Evolutionary conservation across 2,113 vertebrate genomes (phyloP).

Genomic region (Origma solitaria): DNA sequence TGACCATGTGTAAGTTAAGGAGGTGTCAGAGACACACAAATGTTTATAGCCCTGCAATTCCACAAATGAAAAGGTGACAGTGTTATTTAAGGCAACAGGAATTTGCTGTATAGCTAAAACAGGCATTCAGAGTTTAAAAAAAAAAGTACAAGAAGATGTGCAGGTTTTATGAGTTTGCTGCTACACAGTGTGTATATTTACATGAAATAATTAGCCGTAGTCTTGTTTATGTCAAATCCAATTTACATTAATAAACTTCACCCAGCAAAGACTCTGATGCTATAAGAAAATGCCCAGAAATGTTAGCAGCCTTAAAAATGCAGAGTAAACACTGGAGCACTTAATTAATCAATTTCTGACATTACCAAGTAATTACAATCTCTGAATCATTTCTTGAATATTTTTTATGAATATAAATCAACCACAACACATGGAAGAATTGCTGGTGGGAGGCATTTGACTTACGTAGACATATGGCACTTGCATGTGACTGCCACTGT

Average conservation of each 20-base stretch:
- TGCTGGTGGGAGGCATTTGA: not conserved
- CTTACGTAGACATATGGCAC: not conserved
- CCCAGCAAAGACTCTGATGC: not conserved
- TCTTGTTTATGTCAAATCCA: conserved; percentile 69
- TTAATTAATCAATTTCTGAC: conserved; percentile 54
- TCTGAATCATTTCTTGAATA: conserved; percentile 9
- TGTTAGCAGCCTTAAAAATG: conserved; percentile 6
- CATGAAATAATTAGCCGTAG: conserved; percentile 59
- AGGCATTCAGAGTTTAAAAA: not conserved
- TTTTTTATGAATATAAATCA: conserved; percentile 34
- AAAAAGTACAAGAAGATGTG: conserved; percentile 1
- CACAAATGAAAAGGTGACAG: not conserved
- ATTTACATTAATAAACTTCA: conserved; percentile 65
- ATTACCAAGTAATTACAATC: conserved; percentile 46
- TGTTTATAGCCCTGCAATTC: not conserved
- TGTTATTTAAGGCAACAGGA: not conserved
- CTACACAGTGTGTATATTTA: conserved; percentile 53
- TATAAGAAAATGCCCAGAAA: conserved; percentile 28
- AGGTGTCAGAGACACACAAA: not conserved
- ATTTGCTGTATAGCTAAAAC: not conserved
- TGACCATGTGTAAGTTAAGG: not conserved
- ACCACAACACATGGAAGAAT: not conserved
- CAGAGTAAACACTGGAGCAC: conserved; percentile 37
- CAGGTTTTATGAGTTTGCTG: conserved; percentile 53
- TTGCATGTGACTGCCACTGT: not conserved